These are phyloP conservation scores for Bos taurus DNA, from an alignment of 2,113 vertebrate species.

Conservation along the genomic window ARS-UCD2.0 NC_037336.1:14568001-14568500, in stretches of 20 bases:
- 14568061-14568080: not conserved
- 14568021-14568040: not conserved
- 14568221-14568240: constrained; percentile 6
- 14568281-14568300: not conserved
- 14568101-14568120: not conserved
- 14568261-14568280: not conserved
- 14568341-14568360: not conserved
- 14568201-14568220: not conserved
- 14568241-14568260: not conserved
- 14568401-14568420: not conserved
- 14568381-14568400: not conserved
- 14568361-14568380: not conserved
- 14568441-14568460: not conserved
- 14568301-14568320: not conserved
- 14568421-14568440: not conserved
- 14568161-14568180: not conserved
- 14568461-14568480: not conserved
- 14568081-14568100: not conserved
- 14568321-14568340: not conserved
- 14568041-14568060: not conserved
- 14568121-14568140: not conserved
- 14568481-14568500: not conserved
- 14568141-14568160: not conserved
- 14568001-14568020: not conserved
- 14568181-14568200: not conserved